Base-by-base conservation (phyloP, 53 echinoderm and acorn worm species). In the Antedon mediterranea region DNA sequence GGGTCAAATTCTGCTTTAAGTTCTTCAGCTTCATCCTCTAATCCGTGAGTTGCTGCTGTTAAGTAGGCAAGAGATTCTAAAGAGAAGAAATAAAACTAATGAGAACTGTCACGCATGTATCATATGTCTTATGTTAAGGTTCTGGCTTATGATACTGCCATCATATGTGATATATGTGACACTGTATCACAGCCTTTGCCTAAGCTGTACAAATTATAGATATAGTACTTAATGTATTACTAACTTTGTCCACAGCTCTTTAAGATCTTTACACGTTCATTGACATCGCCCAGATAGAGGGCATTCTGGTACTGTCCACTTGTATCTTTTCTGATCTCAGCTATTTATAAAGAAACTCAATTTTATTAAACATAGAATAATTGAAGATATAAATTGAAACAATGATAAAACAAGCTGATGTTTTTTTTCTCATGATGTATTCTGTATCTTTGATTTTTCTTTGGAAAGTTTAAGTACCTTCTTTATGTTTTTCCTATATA, bases 241-340 rank as follows among this genome's bases (percentile, higher is more conserved):
- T 90, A 74, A 98, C 98, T 98, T 77, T 98, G 98, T 82, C 93
- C 93, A 29, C 98, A 98, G 29, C 82, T 81, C 75, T 90, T 90
- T 79, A 98, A 90, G 30, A 98, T 98, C 90, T 98, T 93, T 75
- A 98, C 93, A 43, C 98, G 75, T 71, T 98, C 98, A 1, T 71
- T 71, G 30, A 93, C 98, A 83, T 98, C 98, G 29, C 98, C 98
- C 30, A 98, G 88, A 73, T 98, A 98, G 83, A 98, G 92, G 85
- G 98, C 98, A 71, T 90, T 90, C 82, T 98, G 98, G 83, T 90
- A 98, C 83, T 98, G 98, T 5, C 98, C 98, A 71, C 98, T 92
- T 31, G 98, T 98, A 85, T 98, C 98, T 85, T 98, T 93, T 4
- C 98, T 88, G 30, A 98, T 98, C 83, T 93, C 92, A 37, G 98